These are phyloP conservation scores for Otolemur crassicaudatus DNA, from an alignment of 2,797 vertebrate species.

Conservation along the genomic window DNA sequence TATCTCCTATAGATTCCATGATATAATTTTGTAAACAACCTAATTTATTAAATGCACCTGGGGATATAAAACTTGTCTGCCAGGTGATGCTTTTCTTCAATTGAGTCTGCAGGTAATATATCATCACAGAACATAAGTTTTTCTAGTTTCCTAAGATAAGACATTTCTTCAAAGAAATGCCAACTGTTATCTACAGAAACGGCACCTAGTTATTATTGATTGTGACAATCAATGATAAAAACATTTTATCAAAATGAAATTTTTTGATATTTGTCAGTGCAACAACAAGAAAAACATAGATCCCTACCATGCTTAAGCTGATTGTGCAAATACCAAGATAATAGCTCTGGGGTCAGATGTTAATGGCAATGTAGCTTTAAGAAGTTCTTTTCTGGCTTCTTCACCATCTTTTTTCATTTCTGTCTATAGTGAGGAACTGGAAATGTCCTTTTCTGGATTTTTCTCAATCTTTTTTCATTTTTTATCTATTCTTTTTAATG, in stretches of 20 bases:
- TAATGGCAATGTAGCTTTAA: background rate
- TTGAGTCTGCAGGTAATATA: constrained; percentile 67
- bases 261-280: constrained; percentile 68
- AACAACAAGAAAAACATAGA: constrained; percentile 56
- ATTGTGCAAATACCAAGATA: constrained; percentile 48
- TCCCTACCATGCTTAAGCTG: constrained; percentile 48
- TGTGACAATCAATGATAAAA: constrained; percentile 28
- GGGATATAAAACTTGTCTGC: constrained; percentile 78
- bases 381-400: background rate
- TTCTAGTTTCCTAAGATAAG: constrained; percentile 47
- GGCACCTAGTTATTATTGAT: constrained; percentile 76
- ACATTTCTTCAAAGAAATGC: constrained; percentile 54
- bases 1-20: constrained; percentile 80
- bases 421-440: background rate
- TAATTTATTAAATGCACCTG: constrained; percentile 79
- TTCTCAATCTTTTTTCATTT: background rate
- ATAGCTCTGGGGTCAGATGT: constrained; percentile 32
- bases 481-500: background rate
- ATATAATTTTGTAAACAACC: constrained; percentile 79
- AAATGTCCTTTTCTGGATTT: background rate
- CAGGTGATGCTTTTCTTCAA: constrained; percentile 62
- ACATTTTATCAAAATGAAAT: too few relatives aligned
- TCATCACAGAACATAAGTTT: constrained; percentile 73
- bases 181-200: constrained; percentile 45
- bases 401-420: background rate